Conservation (phyloP, 1,140 invertebrate species). For the Drosophila mojavensis region DNA sequence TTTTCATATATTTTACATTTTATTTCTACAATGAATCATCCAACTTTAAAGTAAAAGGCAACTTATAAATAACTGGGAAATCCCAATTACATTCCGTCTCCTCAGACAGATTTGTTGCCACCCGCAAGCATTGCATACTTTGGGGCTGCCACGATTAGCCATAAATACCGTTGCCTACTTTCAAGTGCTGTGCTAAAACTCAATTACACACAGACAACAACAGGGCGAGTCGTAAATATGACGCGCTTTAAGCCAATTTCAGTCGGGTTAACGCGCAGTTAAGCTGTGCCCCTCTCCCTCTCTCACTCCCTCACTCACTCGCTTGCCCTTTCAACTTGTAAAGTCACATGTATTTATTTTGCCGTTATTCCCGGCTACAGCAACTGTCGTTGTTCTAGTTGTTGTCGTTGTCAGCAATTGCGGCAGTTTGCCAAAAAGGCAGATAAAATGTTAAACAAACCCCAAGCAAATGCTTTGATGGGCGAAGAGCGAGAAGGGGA, state of each 20-base stretch:
- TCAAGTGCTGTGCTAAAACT: slow-evolving; percentile 10
- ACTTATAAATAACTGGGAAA: neutral
- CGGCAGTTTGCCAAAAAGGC: slow-evolving; percentile 62
- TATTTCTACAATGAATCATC: neutral
- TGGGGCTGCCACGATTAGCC: neutral
- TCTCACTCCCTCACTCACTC: neutral
- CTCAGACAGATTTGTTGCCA: neutral
- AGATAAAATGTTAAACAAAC: slow-evolving; percentile 46
- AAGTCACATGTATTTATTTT: slow-evolving; percentile 12
- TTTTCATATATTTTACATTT: too few relatives aligned
- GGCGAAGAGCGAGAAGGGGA: too few relatives aligned
- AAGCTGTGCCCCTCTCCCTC: slow-evolving; percentile 16
- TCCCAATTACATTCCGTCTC: too few relatives aligned
- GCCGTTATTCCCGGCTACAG: slow-evolving; percentile 8
- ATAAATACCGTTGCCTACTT: slow-evolving; percentile 39
- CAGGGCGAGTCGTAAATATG: slow-evolving; percentile 60
- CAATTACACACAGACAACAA: slow-evolving; percentile 45
- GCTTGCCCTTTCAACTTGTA: neutral
- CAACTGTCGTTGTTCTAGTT: slow-evolving; percentile 29
- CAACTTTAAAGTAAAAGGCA: neutral
- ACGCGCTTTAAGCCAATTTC: slow-evolving; percentile 50
- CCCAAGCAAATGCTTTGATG: slow-evolving; percentile 17
- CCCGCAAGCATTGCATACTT: slow-evolving; percentile 38
- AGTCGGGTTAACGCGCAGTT: slow-evolving; percentile 64
- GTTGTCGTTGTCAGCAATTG: slow-evolving; percentile 43